phyloP scores from a whole-genome alignment of 2,888 invertebrate genomes.

The Proisotoma minuta region DNA sequence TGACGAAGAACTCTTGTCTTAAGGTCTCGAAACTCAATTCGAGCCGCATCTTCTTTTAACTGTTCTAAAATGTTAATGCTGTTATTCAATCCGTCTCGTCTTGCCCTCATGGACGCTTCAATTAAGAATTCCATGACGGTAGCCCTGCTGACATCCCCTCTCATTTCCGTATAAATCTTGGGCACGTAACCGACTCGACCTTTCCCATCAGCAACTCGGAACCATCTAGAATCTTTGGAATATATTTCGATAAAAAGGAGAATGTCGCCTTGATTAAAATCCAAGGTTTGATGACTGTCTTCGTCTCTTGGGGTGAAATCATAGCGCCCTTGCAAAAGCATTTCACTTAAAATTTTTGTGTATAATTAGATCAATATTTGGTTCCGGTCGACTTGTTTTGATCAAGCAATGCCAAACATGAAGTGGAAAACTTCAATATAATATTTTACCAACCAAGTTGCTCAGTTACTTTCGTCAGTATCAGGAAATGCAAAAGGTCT shows the following conservation, averaged over 20 bases:
- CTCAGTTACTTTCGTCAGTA: too few relatives aligned
- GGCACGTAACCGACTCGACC: conserved; percentile 32
- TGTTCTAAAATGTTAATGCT: conserved; percentile 11
- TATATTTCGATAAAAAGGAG: conserved; percentile 25
- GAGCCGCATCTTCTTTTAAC: conserved; percentile 16
- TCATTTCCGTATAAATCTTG: conserved; percentile 20
- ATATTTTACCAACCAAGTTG: too few relatives aligned
- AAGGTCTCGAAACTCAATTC: not conserved
- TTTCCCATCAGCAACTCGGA: conserved; percentile 22
- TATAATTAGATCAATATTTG: too few relatives aligned
- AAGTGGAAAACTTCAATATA: too few relatives aligned
- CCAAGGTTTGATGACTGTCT: conserved; percentile 24
- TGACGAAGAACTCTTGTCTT: not conserved
- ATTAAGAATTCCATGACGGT: conserved; percentile 14
- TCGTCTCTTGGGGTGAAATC: conserved; percentile 25
- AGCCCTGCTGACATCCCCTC: conserved; percentile 11
- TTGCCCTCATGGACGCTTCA: conserved; percentile 19
- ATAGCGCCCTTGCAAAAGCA: conserved; percentile 29
- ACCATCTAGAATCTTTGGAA: conserved; percentile 24
- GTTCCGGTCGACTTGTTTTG: too few relatives aligned
- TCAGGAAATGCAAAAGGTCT: too few relatives aligned
- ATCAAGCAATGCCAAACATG: too few relatives aligned
- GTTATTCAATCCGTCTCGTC: conserved; percentile 15
- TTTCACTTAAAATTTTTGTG: too few relatives aligned
- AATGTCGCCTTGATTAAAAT: conserved; percentile 20